Evolutionary conservation across 1,140 invertebrate genomes (phyloP), one percentile per base, ranked within the genome.

Genomic region (Penaeus vannamei): DNA sequence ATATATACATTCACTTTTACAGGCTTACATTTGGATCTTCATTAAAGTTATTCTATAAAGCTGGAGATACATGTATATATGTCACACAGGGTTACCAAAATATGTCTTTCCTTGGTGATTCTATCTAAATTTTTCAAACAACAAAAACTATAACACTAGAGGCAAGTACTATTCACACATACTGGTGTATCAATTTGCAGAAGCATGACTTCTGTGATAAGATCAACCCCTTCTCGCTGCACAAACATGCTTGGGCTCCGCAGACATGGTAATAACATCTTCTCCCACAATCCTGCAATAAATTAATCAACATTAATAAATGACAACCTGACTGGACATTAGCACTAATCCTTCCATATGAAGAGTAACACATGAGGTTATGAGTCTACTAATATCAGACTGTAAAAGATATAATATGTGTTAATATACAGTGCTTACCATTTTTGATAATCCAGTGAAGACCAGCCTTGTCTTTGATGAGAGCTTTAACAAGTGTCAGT

Each of bases 211-310:
- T 80, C n/a, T 0, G 76, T 22, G 12, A 87, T 87, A n/a, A 79
- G 79, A n/a, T 87, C 76, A 29, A 87, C 79, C 17, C 86, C 86
- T 59, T 87, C 86, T 26, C 86, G 86, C 79, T 87, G 86, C 0
- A 87, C 86, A 87, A 87, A 87, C n/a, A 87, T 83, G 64, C 86
- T 87, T 62, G 86, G 80, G 62, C 86, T 87, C 20, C 86, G 77
- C 1, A 87, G 79, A 77, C 86, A 69, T 32, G 86, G 86, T 32
- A 87, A 53, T 29, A 87, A n/a, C 86, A 87, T 87, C 79, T 87
- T 82, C 42, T 87, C 86, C 86, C 86, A 87, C 42, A 87, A 53
- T 14, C 86, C 86, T 87, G 79, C 20, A 61, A 53, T 23, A 53
- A 59, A 29, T 23, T 23, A 83, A 32, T 32, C 53, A n/a, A 81